Evolutionary conservation across 2,888 invertebrate genomes (phyloP).

Genomic region (Argyresthia albistria): DNA sequence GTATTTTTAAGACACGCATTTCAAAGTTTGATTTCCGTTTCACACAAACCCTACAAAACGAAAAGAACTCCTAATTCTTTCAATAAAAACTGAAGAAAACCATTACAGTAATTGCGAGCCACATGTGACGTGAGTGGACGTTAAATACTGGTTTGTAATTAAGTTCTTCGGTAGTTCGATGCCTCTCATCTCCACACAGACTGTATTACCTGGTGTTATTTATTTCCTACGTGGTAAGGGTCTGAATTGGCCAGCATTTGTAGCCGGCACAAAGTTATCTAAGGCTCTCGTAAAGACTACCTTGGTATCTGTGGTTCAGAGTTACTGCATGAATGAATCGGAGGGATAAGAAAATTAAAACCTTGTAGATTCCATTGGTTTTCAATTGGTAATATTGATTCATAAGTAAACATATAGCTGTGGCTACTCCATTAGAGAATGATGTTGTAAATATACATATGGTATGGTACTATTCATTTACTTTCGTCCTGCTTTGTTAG

Average conservation of each 20-base stretch:
- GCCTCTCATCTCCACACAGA: neutral
- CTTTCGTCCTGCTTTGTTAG: too few species aligned
- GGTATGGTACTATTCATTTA: too few species aligned
- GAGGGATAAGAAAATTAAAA: neutral
- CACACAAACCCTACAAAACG: too few species aligned
- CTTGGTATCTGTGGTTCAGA: neutral
- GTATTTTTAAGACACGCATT: too few species aligned
- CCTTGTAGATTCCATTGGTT: neutral
- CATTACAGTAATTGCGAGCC: neutral
- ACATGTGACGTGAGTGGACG: neutral
- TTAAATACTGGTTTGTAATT: constrained; percentile 1
- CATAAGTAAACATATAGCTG: neutral
- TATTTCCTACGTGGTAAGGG: too few species aligned
- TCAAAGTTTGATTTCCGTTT: too few species aligned
- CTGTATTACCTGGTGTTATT: too few species aligned
- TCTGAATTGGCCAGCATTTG: too few species aligned
- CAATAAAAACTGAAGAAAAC: neutral
- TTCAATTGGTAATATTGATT: neutral
- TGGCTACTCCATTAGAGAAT: too few species aligned
- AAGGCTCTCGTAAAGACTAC: neutral
- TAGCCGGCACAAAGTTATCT: neutral
- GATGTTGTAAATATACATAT: too few species aligned
- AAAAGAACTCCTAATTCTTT: too few species aligned
- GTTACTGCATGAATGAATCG: neutral
- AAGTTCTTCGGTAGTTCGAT: constrained; percentile 1